Evolutionary conservation across 2,113 vertebrate genomes (phyloP), one percentile per base, ranked within the genome.

Genomic region (Pseudopipra pipra): DNA sequence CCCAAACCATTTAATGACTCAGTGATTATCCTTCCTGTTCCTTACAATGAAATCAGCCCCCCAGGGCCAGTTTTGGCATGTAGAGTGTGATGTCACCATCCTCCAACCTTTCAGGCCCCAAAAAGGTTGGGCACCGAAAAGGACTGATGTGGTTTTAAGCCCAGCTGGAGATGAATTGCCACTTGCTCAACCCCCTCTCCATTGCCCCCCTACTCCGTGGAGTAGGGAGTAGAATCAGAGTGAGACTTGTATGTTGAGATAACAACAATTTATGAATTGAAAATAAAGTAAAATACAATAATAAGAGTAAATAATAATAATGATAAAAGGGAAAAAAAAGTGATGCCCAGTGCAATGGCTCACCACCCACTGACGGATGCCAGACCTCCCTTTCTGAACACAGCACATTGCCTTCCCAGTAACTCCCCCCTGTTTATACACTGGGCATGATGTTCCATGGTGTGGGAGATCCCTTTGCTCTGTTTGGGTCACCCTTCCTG

Each of bases 31-130:
- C 28, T 41, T 63, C 56, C 52, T 10, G 8, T 9, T 25, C 35
- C 21, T 44, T 22, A 5, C n/a, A 16, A 8, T 0, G 3, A 47
- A 4, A 33, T 18, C 52, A 44, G 22, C 1, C 28, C 25, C 11
- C 33, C 7, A 5, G 49, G 41, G 18, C 30, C 54, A 65, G 4
- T 35, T 67, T 28, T 28, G 12, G 44, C 54, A 30, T 16, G 6
- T 1, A 54, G 17, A 23, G 8, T 15, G 35, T 6, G 33, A 23
- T 20, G 30, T 25, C 23, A 61, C 22, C 28, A 12, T 4, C 49
- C 41, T 77, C 41, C 30, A 6, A 15, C 21, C 8, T 31, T 44
- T 30, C 35, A 31, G 58, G n/a, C n/a, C 58, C 16, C 58, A 5
- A 41, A 41, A 41, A 59, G n/a, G 33, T 8, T n/a, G 55, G 19